Evolutionary conservation across 2,888 invertebrate species (phyloP), one percentile per base, ranked within the genome.

Genomic region (Drosophila percnosoma): DNA sequence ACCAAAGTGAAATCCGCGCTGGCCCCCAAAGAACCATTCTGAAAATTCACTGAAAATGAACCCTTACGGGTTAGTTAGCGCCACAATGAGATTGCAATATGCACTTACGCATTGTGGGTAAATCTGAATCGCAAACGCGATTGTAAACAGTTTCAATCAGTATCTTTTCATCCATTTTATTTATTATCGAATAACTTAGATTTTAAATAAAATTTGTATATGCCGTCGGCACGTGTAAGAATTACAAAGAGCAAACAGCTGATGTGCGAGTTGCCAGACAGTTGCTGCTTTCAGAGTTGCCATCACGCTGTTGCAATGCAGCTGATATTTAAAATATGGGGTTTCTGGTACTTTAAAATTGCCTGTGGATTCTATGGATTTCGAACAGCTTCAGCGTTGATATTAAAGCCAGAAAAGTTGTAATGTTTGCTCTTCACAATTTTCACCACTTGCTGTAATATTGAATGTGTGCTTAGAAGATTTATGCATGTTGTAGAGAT

Each of bases 371-470:
- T 88, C 29, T 73, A 90, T 3, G 88, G 69, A 68, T 78, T 88
- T 15, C 86, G 72, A 27, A 80, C 49, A 4, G 79, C 69, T 66
- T 88, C 86, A 5, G 87, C 75, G 36, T 79, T 83, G 3, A 91
- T 61, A 42, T 82, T 84, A 52, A 93, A 87, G n/a, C 91, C 90
- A 21, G 90, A 79, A 21, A 92, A 83, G 36, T 71, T 86, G 65
- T 92, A 92, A 67, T 93, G 93, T 86, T 96, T 95, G 83, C 94
- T 94, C 88, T 95, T 95, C 68, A 96, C 94, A 4, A 95, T 94
- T 72, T 95, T 94, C 54, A 96, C 95, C 18, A 96, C 94, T 95
- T 95, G 95, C 96, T 96, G 93, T 33, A 94, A 94, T 60, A 71
- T 59, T 71, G 29, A 62, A 73, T 68, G 6, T 15, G n/a, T 10